Conservation (phyloP, 2,113 vertebrate genomes). For the Varanus komodoensis region DNA sequence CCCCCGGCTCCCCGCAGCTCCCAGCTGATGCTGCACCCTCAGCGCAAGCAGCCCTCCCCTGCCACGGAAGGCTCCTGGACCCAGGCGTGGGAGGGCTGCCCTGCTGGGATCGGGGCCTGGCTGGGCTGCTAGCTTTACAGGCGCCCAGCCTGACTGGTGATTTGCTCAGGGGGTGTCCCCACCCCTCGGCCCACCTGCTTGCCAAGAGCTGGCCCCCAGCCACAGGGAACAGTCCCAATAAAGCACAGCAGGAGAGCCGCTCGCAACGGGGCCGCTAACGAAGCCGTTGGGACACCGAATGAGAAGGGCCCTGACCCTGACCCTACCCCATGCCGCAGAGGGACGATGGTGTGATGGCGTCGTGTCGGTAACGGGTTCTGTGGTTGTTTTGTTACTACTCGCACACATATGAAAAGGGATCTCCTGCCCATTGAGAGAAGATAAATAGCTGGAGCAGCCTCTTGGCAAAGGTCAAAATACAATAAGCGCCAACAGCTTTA, state of each 20-base stretch:
- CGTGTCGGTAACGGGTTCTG: too few species aligned
- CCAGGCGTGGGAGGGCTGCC: neutral
- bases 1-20: neutral
- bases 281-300: too few species aligned
- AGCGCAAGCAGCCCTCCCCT: neutral
- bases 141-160: neutral
- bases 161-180: neutral
- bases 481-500: neutral
- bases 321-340: too few species aligned
- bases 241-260: too few species aligned
- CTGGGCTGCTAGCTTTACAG: neutral
- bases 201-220: too few species aligned
- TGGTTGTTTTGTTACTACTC: too few species aligned
- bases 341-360: too few species aligned
- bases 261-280: too few species aligned
- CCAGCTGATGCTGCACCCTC: neutral
- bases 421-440: neutral
- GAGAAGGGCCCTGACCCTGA: too few species aligned
- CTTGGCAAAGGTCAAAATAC: neutral
- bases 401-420: too few species aligned
- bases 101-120: neutral
- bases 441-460: neutral
- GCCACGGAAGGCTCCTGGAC: neutral
- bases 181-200: too few species aligned
- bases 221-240: too few species aligned